Evolutionary conservation across 2,888 invertebrate species (phyloP).

Genomic region (Drosophila glabriapex): DNA sequence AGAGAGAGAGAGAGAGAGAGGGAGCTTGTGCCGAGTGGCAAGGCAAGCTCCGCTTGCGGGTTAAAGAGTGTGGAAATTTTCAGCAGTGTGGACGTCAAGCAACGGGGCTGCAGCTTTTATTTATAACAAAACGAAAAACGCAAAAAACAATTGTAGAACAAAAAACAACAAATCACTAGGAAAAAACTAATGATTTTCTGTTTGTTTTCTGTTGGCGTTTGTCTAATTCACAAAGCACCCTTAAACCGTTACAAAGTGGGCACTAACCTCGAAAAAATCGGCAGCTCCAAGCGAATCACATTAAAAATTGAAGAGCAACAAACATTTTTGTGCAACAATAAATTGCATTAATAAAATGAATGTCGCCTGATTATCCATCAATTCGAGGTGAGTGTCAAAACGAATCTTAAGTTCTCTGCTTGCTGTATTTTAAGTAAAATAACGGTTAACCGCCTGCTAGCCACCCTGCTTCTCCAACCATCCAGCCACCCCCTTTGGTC

Average conservation of each 20-base stretch:
- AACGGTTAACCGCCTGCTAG: conserved; percentile 27
- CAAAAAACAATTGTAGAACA: neutral
- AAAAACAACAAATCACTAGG: neutral
- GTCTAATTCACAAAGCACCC: neutral
- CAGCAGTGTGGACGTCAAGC: conserved; percentile 71
- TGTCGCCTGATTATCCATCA: conserved; percentile 94
- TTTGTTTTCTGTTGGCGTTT: neutral
- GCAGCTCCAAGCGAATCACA: conserved; percentile 25
- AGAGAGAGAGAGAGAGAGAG: conserved; percentile 10
- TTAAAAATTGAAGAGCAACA: conserved; percentile 52
- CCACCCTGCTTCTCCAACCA: conserved; percentile 1
- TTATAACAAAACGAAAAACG: conserved; percentile 43
- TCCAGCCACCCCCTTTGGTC: conserved; percentile 28
- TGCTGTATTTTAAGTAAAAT: conserved; percentile 3
- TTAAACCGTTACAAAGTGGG: conserved; percentile 23
- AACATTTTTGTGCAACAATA: conserved; percentile 7
- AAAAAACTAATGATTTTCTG: conserved; percentile 22
- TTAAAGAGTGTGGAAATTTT: conserved; percentile 76
- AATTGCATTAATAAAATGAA: conserved; percentile 89
- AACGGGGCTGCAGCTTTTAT: conserved; percentile 39
- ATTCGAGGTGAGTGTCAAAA: conserved; percentile 89
- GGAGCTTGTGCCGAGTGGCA: conserved; percentile 2
- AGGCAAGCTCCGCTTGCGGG: conserved; percentile 12
- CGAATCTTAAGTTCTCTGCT: neutral
- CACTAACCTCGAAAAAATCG: conserved; percentile 43